Evolutionary conservation across 1,140 invertebrate genomes (phyloP), one percentile per base, ranked within the genome.

Genomic region (Drosophila rhopaloa): DNA sequence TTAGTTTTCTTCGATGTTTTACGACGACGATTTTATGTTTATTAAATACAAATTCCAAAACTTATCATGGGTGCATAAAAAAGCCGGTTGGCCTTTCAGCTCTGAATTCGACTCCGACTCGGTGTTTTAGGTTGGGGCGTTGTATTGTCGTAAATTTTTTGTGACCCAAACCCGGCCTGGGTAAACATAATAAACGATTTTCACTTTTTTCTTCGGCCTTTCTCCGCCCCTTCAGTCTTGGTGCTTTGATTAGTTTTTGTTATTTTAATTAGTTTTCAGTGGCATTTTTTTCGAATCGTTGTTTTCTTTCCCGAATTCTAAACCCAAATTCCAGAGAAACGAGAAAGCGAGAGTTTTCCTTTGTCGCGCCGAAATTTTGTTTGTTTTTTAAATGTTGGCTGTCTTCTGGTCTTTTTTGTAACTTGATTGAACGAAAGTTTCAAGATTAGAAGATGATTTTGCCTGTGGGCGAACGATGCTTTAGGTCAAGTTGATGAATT

Each of bases 11-110:
- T 71, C 37, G 38, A 19, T 41, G 16, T 71, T 71, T 71, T 71
- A 71, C 68, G 65, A 29, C 50, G 9, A 27, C 40, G 14, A 62
- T 63, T 63, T 63, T 44, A 55, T 70, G 63, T 57, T 71, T 71
- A 71, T 71, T 71, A 70, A 71, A 71, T 71, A 70, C 67, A 71
- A 71, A 71, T 71, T 71, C 65, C 51, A 48, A 68, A 68, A 71
- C 51, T 40, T 71, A 70, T 70, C 67, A 55, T 35, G 62, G 48
- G 62, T 32, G 11, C 19, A 67, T 44, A 66, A 66, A 41, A 61
- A 44, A 67, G 61, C 65, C 38, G 62, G 47, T 53, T 53, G 38
- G 29, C 46, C 65, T 38, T 41, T 47, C 41, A 47, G 16, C 65
- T 38, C 8, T 16, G 65, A 5, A 29, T 44, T 38, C 38, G 19